Base-by-base conservation (phyloP, 2,888 invertebrate genomes). In the Odontomyia ornata region DNA sequence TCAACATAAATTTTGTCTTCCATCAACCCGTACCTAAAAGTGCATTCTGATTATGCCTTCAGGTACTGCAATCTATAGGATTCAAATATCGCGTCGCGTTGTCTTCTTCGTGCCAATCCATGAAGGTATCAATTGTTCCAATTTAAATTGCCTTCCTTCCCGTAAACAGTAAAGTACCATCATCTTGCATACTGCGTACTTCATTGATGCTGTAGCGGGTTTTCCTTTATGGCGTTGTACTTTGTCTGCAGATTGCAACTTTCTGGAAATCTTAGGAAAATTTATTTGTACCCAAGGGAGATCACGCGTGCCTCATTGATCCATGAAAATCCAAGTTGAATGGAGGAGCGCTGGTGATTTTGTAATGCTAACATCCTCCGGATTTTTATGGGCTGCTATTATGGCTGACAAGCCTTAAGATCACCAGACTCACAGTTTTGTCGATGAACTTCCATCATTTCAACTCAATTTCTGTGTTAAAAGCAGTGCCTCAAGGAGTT, bases 251-350 rank as follows among this genome's bases (percentile, higher is more conserved):
- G 30, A 11, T 43, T 23, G 46, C 15, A 73, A 60, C 60, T 73
- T 73, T 73, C 72, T 2, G 60, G 21, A 30, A 43, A 43, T 73
- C 36, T 73, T 23, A 15, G 27, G 57, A 73, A 71, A 69, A 76
- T 76, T 76, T 76, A 76, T 76, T 76, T 76, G 25, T 83, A 81
- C 83, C 86, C 86, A 85, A 85, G 84, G 86, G 86, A 85, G 82
- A 86, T 86, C 86, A 86, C 86, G 86, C 86, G 86, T 85, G 84
- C 84, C 85, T 85, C 84, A 85, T 85, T 84, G 84, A 84, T 84
- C 85, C 84, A 83, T 84, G 83, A 84, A 85, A 84, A 84, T n/a
- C 85, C 84, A 27, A 18, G 60, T 23, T 25, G 43, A 27, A 18
- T 65, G 9, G 36, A 36, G 36, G 76, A 64, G 65, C 64, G 57